Evolutionary conservation across 2,113 vertebrate genomes (phyloP).

Genomic region (Oplegnathus fasciatus): DNA sequence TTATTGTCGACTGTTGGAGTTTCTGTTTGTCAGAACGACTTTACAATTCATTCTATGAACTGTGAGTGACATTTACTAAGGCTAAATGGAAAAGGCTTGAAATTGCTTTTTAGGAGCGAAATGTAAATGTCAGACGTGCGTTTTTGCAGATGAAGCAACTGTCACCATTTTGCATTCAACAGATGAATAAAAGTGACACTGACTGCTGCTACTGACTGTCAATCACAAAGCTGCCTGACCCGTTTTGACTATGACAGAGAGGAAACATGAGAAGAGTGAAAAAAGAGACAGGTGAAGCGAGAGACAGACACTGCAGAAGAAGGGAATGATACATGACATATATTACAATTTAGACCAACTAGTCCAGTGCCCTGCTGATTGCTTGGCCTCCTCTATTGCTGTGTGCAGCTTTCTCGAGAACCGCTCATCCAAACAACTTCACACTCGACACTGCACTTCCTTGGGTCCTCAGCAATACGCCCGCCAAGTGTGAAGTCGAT

Average conservation of each 20-base stretch:
- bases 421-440: no score
- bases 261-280: conserved; percentile 21
- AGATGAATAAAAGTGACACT: conserved; percentile 34
- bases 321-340: neutral
- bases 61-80: conserved; percentile 20
- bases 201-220: conserved; percentile 19
- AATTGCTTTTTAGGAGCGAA: conserved; percentile 25
- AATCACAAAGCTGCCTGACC: conserved; percentile 22
- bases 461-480: no score
- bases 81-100: conserved; percentile 9
- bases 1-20: neutral
- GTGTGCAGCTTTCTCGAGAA: no score
- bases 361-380: no score
- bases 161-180: conserved; percentile 14
- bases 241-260: conserved; percentile 22
- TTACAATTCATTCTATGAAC: neutral
- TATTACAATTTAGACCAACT: neutral
- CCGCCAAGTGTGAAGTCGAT: no score
- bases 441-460: no score
- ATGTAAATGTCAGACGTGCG: conserved; percentile 25
- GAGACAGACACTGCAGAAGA: conserved; percentile 5
- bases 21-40: neutral
- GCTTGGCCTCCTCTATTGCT: no score
- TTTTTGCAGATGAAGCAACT: conserved; percentile 15
- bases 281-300: conserved; percentile 7